phyloP scores from a whole-genome alignment of 2,888 invertebrate genomes.

The Brachypalpus laphriformis region DNA sequence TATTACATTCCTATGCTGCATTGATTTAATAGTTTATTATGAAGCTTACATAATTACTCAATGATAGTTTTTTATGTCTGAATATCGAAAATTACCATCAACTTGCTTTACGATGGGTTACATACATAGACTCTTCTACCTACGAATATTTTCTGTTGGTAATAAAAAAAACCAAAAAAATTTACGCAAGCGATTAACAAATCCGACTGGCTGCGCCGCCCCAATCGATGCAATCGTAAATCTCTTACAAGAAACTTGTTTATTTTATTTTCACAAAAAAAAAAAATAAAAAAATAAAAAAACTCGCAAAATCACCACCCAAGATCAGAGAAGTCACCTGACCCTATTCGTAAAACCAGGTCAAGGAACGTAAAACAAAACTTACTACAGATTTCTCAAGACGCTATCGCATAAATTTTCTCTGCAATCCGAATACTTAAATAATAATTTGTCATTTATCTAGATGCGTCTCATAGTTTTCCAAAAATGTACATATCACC shows the following conservation, averaged over 20 bases:
- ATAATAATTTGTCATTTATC: conserved; percentile 11
- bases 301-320: background rate
- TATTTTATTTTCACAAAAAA: background rate
- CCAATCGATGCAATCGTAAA: background rate
- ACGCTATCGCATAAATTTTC: background rate
- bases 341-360: conserved; percentile 19
- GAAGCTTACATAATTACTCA: background rate
- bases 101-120: too few species aligned
- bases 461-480: background rate
- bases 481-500: background rate
- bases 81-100: background rate
- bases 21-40: background rate
- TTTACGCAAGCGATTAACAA: background rate
- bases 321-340: background rate
- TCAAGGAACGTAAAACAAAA: conserved; percentile 8
- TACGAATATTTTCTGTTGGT: background rate
- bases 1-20: too few species aligned
- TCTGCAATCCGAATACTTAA: background rate
- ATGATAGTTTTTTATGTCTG: background rate
- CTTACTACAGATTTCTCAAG: background rate
- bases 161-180: background rate
- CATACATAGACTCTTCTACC: too few species aligned
- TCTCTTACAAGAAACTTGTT: background rate
- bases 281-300: background rate
- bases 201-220: background rate